phyloP scores from a whole-genome alignment of 2,113 vertebrate species.

The Lamprologus sp. region DNA sequence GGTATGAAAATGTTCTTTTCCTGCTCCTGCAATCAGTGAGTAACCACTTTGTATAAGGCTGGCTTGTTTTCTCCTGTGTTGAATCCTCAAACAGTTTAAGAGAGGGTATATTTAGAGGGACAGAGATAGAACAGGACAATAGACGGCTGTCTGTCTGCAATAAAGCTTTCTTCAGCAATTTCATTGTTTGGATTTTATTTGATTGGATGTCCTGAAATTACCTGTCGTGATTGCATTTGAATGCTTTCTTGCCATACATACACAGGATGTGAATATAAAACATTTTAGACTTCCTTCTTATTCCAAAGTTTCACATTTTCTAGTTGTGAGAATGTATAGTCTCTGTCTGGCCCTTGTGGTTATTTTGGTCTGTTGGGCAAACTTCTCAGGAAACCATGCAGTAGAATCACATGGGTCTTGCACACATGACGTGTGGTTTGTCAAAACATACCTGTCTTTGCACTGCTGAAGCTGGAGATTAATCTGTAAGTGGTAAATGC shows the following conservation, averaged over 20 bases:
- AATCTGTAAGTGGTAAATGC: slow-evolving; percentile 41
- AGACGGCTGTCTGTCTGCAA: not conserved
- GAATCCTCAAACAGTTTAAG: not conserved
- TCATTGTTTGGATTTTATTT: not conserved
- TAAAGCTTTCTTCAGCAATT: not conserved
- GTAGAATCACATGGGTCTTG: not conserved
- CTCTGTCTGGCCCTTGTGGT: not conserved
- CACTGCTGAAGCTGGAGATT: slow-evolving; percentile 4
- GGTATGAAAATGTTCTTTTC: slow-evolving; percentile 42
- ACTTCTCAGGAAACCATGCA: not conserved
- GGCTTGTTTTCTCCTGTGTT: slow-evolving; percentile 24
- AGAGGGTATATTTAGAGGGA: slow-evolving; percentile 6
- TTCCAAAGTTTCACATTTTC: not conserved
- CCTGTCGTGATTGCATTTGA: not conserved
- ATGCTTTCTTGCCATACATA: not conserved
- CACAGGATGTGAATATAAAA: not conserved
- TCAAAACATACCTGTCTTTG: slow-evolving; percentile 30
- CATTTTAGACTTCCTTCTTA: not conserved
- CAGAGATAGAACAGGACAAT: not conserved
- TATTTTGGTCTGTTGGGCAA: not conserved
- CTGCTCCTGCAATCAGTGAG: slow-evolving; percentile 2
- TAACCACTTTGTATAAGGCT: not conserved
- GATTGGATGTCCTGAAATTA: not conserved
- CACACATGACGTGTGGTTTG: slow-evolving; percentile 7
- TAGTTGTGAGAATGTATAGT: not conserved